These are phyloP conservation scores for Microplitis manilae DNA, from an alignment of 2,888 invertebrate genomes.

Conservation along the genomic window DNA sequence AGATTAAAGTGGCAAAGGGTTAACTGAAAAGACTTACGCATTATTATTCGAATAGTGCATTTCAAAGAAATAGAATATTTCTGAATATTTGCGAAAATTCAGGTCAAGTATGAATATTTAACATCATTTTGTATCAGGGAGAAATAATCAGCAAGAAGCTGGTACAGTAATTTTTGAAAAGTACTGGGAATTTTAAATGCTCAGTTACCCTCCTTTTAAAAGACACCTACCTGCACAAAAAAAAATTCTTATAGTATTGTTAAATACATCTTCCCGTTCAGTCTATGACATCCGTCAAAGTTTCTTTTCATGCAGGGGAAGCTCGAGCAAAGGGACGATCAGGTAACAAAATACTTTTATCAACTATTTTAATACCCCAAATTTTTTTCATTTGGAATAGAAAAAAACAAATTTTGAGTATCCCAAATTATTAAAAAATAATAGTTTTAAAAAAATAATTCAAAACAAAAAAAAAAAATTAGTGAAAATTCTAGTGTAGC, in stretches of 20 bases:
- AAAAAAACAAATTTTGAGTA: too few relatives aligned
- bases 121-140: not conserved
- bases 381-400: too few relatives aligned
- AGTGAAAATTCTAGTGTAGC: too few relatives aligned
- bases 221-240: not conserved
- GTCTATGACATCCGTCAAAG: not conserved
- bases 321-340: not conserved
- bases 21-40: not conserved
- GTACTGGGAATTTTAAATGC: not conserved
- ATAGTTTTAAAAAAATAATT: too few relatives aligned
- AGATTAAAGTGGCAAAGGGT: not conserved
- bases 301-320: not conserved
- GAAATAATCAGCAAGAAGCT: not conserved
- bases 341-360: too few relatives aligned
- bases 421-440: too few relatives aligned
- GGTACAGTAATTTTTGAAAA: not conserved
- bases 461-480: too few relatives aligned
- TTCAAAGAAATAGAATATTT: not conserved
- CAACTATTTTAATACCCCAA: too few relatives aligned
- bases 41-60: not conserved
- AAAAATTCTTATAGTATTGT: not conserved
- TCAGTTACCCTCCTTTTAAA: not conserved
- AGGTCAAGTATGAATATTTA: not conserved
- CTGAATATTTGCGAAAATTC: not conserved
- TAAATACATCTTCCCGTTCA: too few relatives aligned